Evolutionary conservation across 2,113 vertebrate species (phyloP).

Genomic region (Parotia lawesii): DNA sequence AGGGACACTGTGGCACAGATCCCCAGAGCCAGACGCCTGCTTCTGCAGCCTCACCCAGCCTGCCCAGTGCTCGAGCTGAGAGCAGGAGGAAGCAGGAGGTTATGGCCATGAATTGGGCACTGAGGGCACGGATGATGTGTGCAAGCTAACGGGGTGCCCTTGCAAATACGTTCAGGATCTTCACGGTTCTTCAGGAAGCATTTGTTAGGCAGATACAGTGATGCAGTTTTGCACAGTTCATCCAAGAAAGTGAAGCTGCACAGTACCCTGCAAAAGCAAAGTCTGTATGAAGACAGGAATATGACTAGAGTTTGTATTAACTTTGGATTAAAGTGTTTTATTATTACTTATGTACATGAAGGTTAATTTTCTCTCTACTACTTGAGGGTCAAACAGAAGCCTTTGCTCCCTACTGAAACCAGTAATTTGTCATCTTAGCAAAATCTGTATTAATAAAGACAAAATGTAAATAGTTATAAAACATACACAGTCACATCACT

Average conservation of each 20-base stretch:
- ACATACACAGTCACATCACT: neutral
- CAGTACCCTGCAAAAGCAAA: neutral
- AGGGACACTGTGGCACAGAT: neutral
- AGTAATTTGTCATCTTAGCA: neutral
- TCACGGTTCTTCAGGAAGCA: neutral
- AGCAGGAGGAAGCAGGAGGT: neutral
- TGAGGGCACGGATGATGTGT: neutral
- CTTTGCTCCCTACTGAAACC: neutral
- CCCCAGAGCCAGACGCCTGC: fast-evolving
- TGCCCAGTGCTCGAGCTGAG: fast-evolving
- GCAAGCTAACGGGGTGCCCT: fast-evolving
- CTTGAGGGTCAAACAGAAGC: neutral
- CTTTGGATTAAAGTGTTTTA: neutral
- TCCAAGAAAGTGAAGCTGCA: neutral
- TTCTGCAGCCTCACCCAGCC: neutral
- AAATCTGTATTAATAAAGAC: neutral
- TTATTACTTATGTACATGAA: neutral
- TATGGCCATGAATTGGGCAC: neutral
- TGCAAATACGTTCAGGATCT: neutral
- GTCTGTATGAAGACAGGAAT: neutral
- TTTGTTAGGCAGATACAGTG: neutral
- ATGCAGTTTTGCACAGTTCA: neutral
- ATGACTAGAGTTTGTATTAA: neutral
- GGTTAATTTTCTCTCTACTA: neutral
- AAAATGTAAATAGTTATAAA: constrained; percentile 12